Evolutionary conservation across 2,797 vertebrate genomes (phyloP), one percentile per base, ranked within the genome.

Genomic region (Acridotheres tristis): DNA sequence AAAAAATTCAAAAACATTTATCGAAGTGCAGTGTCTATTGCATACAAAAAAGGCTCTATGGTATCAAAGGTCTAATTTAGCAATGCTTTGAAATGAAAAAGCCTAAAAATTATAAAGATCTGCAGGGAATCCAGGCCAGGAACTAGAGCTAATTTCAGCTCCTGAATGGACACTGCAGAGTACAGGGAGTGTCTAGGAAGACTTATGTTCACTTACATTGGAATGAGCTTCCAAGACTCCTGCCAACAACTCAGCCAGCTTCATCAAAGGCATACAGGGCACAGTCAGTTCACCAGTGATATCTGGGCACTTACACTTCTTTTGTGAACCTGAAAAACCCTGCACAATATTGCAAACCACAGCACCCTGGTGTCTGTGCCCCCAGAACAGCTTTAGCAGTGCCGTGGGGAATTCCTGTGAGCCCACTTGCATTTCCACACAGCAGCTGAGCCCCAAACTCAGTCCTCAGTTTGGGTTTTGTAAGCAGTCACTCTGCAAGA

Each of bases 1-100:
- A 50, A 61, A 25, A 51, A 2, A 2, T 2, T 4, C 23, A 16
- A 45, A 61, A 80, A 8, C 21, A 36, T 13, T 42, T 51, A 47
- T 51, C 21, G 36, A 67, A 38, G 2, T 0, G 0, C 15, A 36
- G 3, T 18, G 11, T 8, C 62, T 67, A 20, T 0, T 63, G 20
- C 50, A 50, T 4, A 47, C 7, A 59, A 48, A 51, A 29, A 23
- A 45, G 22, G 2, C 5, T 4, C 8, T 42, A 8, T 26, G 14
- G 15, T 30, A 69, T 61, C 25, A 68, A 20, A 67, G 76, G 8
- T 7, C 45, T 38, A 38, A 77, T 63, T 83, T 55, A 48, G 27
- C 45, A 23, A 16, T 45, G 13, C 4, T 57, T 72, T 65, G 7
- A 68, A 72, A 75, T 34, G 7, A 88, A 13, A 85, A 88, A 71